phyloP scores from a whole-genome alignment of 2,797 vertebrate species.

The Columba guinea region DNA sequence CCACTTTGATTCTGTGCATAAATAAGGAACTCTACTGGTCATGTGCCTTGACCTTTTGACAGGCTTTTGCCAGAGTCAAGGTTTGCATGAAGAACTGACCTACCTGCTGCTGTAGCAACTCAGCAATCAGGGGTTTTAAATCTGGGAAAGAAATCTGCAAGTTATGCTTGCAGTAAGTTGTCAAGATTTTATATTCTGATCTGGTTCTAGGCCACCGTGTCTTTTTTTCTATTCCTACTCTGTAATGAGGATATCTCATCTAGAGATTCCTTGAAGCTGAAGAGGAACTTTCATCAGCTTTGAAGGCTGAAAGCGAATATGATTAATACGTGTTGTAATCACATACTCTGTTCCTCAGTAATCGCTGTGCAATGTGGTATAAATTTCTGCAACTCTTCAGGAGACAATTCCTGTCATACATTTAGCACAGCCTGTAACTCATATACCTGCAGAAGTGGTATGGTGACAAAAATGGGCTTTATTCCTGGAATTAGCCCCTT shows the following conservation, averaged over 20 bases:
- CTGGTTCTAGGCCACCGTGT: not conserved
- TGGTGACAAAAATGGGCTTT: not conserved
- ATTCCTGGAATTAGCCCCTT: not conserved
- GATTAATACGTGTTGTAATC: not conserved
- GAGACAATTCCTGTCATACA: not conserved
- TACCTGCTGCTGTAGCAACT: not conserved
- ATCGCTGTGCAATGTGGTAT: fast-evolving
- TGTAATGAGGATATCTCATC: fast-evolving
- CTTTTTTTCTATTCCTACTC: not conserved
- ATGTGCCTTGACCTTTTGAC: not conserved
- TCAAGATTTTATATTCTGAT: not conserved
- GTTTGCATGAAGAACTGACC: not conserved
- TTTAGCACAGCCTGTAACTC: not conserved
- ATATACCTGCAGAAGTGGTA: not conserved
- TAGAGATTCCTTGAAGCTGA: not conserved
- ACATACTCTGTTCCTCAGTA: not conserved
- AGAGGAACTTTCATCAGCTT: not conserved
- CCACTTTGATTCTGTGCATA: not conserved
- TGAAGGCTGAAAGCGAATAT: not conserved
- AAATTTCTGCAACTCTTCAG: not conserved
- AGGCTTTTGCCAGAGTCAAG: not conserved
- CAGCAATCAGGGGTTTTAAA: fast-evolving
- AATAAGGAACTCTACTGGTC: not conserved
- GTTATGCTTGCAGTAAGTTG: not conserved
- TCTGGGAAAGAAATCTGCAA: not conserved